Percentiles rank a stretch among this genome's conserved stretches.
Conservation (phyloP, 2,113 vertebrate genomes). For the Asarcornis scutulata region DNA sequence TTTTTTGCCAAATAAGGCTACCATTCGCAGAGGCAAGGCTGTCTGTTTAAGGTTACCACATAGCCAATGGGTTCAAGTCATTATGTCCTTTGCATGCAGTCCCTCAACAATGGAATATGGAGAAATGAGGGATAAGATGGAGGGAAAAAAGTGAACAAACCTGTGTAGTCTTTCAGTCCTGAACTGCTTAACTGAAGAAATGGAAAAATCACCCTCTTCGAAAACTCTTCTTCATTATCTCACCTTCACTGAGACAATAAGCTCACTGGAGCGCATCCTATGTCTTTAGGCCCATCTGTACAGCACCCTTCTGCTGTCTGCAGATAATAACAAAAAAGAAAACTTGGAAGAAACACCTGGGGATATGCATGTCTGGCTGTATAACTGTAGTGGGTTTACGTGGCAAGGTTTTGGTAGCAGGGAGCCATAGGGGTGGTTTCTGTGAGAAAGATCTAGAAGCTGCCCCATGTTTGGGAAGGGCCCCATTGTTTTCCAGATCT, state of each 20-base stretch:
- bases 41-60: neutral
- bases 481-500: too few relatives aligned
- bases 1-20: neutral
- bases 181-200: neutral
- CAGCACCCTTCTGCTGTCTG: neutral
- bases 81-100: neutral
- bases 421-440: too few relatives aligned
- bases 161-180: neutral
- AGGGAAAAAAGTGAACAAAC: neutral
- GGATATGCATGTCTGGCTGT: neutral
- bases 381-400: too few relatives aligned
- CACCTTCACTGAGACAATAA: neutral
- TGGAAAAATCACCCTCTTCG: neutral
- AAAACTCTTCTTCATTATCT: neutral
- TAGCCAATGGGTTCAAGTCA: neutral
- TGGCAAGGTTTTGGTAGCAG: too few relatives aligned
- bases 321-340: neutral
- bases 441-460: too few relatives aligned
- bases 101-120: neutral
- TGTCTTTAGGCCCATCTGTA: neutral
- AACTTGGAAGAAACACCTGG: neutral
- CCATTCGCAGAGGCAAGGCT: neutral
- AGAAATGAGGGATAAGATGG: neutral
- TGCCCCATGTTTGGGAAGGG: too few relatives aligned
- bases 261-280: neutral